Conservation (phyloP, 92 coral and sea anemone genomes). For the Palythoa caribaeorum region DNA sequence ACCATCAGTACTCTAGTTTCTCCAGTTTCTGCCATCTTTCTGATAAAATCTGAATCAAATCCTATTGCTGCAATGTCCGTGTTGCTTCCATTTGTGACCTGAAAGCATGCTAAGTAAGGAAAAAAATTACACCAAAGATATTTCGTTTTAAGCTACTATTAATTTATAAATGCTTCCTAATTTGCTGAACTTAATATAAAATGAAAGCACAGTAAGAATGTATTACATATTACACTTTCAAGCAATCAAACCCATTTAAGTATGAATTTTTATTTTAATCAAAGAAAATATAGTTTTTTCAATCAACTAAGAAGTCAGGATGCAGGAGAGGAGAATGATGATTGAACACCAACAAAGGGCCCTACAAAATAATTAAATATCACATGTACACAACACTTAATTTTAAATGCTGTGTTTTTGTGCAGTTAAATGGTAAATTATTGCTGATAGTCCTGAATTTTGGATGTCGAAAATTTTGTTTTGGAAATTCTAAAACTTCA, state of each 20-base stretch:
- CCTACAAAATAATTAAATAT: background rate
- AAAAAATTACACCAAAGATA: background rate
- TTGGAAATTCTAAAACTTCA: background rate
- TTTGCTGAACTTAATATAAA: background rate
- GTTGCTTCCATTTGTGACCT: background rate
- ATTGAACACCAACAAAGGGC: background rate
- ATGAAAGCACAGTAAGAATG: background rate
- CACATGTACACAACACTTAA: background rate
- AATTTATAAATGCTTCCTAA: background rate
- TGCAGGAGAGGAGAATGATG: background rate
- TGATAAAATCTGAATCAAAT: background rate
- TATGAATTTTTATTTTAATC: too few relatives aligned
- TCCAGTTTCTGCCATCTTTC: conserved; percentile 52
- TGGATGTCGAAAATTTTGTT: background rate
- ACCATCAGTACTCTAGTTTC: conserved; percentile 43
- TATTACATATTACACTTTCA: background rate
- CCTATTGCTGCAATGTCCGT: background rate
- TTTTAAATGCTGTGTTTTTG: background rate
- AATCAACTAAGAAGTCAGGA: background rate
- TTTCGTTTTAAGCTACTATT: background rate
- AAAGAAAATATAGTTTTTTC: background rate
- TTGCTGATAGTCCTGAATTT: too few relatives aligned
- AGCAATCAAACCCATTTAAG: background rate
- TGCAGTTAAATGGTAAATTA: background rate
- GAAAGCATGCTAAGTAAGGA: background rate